Percentiles rank a stretch among this genome's conserved stretches.
Evolutionary conservation across 2,113 vertebrate species (phyloP).

Genomic region (Mionectes macconnelli): DNA sequence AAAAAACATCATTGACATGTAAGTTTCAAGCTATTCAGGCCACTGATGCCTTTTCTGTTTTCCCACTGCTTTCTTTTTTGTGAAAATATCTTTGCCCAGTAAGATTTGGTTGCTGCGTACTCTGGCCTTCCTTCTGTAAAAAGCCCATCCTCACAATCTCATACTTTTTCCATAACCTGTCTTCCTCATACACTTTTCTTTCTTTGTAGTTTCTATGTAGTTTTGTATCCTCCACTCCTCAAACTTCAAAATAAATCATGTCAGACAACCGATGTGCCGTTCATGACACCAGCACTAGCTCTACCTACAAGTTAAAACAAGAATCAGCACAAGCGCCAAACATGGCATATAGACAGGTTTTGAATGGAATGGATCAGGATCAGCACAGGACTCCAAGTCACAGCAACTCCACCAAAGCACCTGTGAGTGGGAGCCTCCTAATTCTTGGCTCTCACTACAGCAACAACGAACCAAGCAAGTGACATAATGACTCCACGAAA

Average conservation of each 20-base stretch:
- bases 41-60: background rate
- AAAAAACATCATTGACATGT: background rate
- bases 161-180: background rate
- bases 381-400: background rate
- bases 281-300: background rate
- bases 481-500: rapidly evolving
- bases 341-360: rapidly evolving
- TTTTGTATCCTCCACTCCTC: background rate
- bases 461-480: background rate
- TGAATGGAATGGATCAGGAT: background rate
- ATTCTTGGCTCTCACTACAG: background rate
- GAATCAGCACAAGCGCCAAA: background rate
- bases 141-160: background rate
- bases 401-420: background rate
- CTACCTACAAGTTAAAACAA: background rate
- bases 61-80: background rate
- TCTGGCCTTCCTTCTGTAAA: background rate
- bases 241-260: background rate
- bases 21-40: background rate
- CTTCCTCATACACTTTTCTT: background rate
- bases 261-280: background rate
- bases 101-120: background rate
- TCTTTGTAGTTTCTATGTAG: background rate
- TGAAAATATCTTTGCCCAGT: background rate
- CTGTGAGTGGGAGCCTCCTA: background rate